Conservation (phyloP, 2,113 vertebrate species). For the Corydoras maculifer region DNA sequence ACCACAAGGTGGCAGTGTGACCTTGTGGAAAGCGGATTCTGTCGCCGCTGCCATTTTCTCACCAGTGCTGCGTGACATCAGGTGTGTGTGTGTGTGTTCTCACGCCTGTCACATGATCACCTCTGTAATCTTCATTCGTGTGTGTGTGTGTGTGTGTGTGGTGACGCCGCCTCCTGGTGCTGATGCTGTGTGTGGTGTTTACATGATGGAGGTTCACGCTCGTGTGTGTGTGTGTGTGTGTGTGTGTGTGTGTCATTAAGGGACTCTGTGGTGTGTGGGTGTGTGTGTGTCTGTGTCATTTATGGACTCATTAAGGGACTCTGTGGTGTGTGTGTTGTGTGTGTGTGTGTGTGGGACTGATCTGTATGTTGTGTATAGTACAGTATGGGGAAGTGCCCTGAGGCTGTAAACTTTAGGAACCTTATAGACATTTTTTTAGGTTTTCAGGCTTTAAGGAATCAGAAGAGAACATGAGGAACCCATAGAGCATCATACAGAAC, state of each 20-base stretch:
- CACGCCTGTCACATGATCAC: constrained; percentile 10
- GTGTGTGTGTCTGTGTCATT: no score
- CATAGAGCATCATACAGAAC: no score
- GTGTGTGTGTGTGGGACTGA: background rate
- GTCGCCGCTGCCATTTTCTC: constrained; percentile 45
- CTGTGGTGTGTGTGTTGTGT: background rate
- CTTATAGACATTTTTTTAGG: no score
- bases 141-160: constrained; percentile 12
- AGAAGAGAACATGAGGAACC: no score
- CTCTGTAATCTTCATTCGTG: constrained; percentile 8
- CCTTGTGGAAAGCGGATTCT: constrained; percentile 27
- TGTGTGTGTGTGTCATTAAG: no score
- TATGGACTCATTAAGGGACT: no score
- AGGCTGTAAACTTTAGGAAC: constrained; percentile 4
- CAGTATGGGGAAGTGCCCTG: constrained; percentile 13
- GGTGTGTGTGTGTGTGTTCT: background rate
- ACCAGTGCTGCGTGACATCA: background rate
- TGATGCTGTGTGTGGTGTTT: constrained; percentile 21
- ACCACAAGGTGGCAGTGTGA: constrained; percentile 61
- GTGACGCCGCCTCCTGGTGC: constrained; percentile 4
- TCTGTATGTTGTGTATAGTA: background rate
- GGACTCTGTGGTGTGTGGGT: no score
- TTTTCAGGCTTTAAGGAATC: no score
- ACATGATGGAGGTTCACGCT: no score
- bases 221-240: no score